A percentile compares a stretch with the other conserved stretches of the same genome.
phyloP scores from a whole-genome alignment of 2,113 vertebrate genomes.

The Balaeniceps rex region DNA sequence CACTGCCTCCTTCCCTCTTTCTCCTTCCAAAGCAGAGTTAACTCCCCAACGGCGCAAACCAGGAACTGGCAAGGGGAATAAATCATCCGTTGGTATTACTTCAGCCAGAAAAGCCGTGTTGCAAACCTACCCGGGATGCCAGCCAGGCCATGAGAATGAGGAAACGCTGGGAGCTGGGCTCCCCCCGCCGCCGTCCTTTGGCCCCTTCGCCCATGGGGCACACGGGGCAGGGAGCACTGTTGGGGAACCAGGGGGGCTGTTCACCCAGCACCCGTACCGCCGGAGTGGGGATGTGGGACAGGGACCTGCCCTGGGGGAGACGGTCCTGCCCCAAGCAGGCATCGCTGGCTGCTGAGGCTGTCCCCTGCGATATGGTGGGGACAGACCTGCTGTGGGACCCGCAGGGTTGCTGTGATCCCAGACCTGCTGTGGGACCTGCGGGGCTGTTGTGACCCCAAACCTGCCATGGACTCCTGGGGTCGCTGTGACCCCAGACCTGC shows the following conservation, averaged over 20 bases:
- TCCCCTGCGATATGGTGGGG: accelerated
- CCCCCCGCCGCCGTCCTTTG: accelerated
- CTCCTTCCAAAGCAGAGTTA: background rate
- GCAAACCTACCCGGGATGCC: background rate
- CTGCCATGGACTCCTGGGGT: background rate
- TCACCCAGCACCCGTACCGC: accelerated
- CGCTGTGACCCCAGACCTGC: background rate
- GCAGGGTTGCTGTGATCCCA: background rate
- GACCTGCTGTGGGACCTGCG: background rate
- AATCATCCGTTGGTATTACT: background rate
- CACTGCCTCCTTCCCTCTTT: background rate
- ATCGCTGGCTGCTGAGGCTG: background rate
- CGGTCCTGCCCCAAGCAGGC: accelerated
- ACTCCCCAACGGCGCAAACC: background rate
- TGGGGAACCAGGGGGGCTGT: accelerated
- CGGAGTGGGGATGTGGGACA: background rate
- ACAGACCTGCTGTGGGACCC: background rate
- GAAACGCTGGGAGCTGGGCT: background rate
- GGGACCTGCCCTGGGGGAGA: background rate
- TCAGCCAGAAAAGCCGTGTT: background rate
- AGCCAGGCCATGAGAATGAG: background rate
- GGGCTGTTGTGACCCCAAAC: background rate
- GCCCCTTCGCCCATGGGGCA: background rate
- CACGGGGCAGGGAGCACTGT: background rate
- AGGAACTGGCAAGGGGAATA: background rate